A percentile compares a stretch with the other conserved stretches of the same genome.
phyloP scores from a whole-genome alignment of 1,140 invertebrate species.

The Scaptomyza montana region DNA sequence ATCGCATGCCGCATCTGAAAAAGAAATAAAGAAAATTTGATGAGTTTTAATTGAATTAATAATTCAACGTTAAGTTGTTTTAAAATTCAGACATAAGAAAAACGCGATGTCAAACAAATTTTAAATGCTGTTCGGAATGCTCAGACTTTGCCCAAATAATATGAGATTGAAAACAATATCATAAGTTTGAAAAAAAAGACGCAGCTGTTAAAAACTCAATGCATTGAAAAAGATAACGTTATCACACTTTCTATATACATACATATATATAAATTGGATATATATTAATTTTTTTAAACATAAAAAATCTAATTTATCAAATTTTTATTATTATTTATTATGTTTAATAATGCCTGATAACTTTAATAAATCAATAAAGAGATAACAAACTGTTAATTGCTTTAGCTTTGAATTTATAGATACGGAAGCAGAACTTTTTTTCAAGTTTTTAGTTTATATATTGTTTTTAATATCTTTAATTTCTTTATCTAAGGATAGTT shows the following conservation, averaged over 20 bases:
- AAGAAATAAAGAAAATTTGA: background rate
- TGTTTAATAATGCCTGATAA: too few species aligned
- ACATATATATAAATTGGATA: background rate
- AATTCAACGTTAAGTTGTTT: too few species aligned
- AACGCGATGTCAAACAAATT: too few species aligned
- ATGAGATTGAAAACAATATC: conserved; percentile 3
- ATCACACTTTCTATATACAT: background rate
- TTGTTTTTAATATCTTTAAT: too few species aligned
- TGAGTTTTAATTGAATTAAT: background rate
- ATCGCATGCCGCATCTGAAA: conserved; percentile 4
- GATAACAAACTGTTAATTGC: too few species aligned
- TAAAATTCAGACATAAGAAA: too few species aligned
- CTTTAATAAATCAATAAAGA: too few species aligned
- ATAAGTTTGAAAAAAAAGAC: background rate
- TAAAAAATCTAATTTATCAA: conserved; percentile 31
- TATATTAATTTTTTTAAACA: background rate
- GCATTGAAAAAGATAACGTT: conserved; percentile 8
- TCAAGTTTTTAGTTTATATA: too few species aligned
- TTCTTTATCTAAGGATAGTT: too few species aligned
- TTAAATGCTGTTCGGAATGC: too few species aligned
- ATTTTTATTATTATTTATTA: background rate
- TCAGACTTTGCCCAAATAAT: background rate
- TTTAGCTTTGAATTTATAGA: too few species aligned
- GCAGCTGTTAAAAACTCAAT: background rate
- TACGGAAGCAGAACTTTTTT: too few species aligned